A percentile compares a stretch with the other conserved stretches of the same genome.
phyloP scores from a whole-genome alignment of 2,797 vertebrate genomes.

The Phoebastria nigripes region DNA sequence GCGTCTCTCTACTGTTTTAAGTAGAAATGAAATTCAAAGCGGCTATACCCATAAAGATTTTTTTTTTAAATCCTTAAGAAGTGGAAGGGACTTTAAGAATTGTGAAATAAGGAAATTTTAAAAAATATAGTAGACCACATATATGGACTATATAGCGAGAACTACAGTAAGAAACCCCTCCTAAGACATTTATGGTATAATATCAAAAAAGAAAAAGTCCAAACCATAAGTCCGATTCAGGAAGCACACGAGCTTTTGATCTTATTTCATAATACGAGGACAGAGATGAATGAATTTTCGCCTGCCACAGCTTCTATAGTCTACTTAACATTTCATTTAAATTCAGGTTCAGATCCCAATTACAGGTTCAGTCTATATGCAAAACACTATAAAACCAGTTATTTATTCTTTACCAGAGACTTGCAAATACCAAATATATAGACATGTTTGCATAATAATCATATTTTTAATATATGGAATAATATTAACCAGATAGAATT shows the following conservation, averaged over 20 bases:
- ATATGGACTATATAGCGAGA: neutral
- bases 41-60: neutral
- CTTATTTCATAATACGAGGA: neutral
- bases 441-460: neutral
- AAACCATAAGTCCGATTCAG: neutral
- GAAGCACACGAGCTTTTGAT: neutral
- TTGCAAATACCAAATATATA: neutral
- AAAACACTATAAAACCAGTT: neutral
- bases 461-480: neutral
- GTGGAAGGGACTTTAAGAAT: neutral
- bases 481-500: neutral
- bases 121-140: neutral
- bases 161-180: neutral
- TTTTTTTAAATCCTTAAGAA: neutral
- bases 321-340: neutral
- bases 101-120: neutral
- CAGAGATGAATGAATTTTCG: neutral
- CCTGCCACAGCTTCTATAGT: neutral
- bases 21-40: conserved; percentile 5
- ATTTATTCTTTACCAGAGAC: neutral
- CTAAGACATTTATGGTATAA: neutral
- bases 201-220: neutral
- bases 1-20: neutral
- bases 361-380: neutral
- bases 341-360: neutral